Evolutionary conservation across 1,140 invertebrate genomes (phyloP).

Genomic region (Eurosta solidaginis): DNA sequence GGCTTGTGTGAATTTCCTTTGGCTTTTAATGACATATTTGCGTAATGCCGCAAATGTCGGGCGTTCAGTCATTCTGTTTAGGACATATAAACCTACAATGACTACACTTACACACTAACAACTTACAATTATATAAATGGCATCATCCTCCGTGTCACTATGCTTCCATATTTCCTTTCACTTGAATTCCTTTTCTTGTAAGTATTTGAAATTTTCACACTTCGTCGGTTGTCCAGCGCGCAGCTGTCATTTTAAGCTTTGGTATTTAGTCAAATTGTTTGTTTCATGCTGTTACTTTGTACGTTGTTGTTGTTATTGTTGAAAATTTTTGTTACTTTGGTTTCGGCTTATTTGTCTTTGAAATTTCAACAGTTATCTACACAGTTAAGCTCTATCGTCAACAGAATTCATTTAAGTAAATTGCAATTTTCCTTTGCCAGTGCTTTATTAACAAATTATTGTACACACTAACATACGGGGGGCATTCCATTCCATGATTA

Average conservation of each 20-base stretch:
- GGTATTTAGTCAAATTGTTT: neutral
- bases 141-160: neutral
- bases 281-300: no score
- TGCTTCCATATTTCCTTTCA: neutral
- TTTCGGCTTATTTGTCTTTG: neutral
- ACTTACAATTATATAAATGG: neutral
- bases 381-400: no score
- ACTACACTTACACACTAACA: no score
- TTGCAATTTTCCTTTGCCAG: no score
- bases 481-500: no score
- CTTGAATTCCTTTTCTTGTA: neutral
- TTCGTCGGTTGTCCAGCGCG: neutral
- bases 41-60: neutral
- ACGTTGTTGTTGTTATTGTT: neutral
- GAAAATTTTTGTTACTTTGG: neutral
- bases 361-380: no score
- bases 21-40: constrained; percentile 22
- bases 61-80: constrained; percentile 17
- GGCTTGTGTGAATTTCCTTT: neutral
- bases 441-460: no score
- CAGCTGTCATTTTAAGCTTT: constrained; percentile 7
- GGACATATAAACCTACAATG: neutral
- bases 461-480: no score
- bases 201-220: constrained; percentile 5
- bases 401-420: no score